phyloP scores from a whole-genome alignment of 2,888 invertebrate species.

The Caradrina kadenii region DNA sequence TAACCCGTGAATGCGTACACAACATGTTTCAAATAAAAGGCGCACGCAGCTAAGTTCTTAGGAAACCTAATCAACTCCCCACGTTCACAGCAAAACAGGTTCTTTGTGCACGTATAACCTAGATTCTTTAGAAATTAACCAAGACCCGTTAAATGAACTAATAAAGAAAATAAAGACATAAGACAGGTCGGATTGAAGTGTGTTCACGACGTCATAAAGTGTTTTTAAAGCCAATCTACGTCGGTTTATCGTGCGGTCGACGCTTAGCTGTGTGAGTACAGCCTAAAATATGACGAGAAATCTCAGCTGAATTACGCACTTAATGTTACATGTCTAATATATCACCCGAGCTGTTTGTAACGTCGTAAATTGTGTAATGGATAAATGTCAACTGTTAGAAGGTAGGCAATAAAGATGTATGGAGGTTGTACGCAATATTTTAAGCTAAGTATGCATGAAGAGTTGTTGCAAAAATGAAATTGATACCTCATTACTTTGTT shows the following conservation, averaged over 20 bases:
- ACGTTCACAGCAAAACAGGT: conserved; percentile 41
- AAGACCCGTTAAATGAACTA: conserved; percentile 50
- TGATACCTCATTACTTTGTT: not conserved
- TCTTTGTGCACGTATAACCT: conserved; percentile 51
- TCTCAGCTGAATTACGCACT: conserved; percentile 54
- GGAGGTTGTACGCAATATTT: conserved; percentile 5
- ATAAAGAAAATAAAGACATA: conserved; percentile 62
- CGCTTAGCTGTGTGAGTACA: conserved; percentile 61
- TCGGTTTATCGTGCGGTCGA: conserved; percentile 68
- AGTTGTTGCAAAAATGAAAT: not conserved
- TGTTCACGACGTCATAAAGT: conserved; percentile 70
- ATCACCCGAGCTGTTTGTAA: conserved; percentile 46
- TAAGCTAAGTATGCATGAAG: conserved; percentile 14
- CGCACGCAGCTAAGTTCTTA: conserved; percentile 42
- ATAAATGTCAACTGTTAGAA: conserved; percentile 52
- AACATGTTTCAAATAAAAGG: conserved; percentile 42
- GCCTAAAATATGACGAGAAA: conserved; percentile 61
- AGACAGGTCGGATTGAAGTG: conserved; percentile 59
- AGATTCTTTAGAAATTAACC: conserved; percentile 61
- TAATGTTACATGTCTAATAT: conserved; percentile 56
- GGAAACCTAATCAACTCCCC: conserved; percentile 56
- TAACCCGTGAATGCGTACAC: conserved; percentile 16
- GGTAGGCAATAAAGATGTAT: conserved; percentile 37
- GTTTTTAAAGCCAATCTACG: conserved; percentile 72
- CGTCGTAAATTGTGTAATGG: conserved; percentile 45